A percentile compares a stretch with the other conserved stretches of the same genome.
Conservation (phyloP, 2,797 vertebrate species). For the Syndactyla subalaris region DNA sequence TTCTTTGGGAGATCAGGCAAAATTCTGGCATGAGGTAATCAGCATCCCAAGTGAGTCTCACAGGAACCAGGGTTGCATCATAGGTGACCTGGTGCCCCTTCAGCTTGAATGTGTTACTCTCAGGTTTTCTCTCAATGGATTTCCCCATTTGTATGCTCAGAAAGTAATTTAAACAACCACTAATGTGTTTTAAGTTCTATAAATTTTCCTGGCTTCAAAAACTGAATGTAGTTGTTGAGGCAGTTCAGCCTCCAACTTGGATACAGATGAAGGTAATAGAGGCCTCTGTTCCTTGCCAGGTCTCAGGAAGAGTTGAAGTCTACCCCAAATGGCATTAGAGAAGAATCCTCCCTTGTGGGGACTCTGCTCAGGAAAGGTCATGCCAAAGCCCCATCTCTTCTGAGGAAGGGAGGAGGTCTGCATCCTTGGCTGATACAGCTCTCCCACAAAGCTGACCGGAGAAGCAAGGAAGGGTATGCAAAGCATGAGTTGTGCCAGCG, state of each 20-base stretch:
- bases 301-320: neutral
- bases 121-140: neutral
- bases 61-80: neutral
- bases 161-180: neutral
- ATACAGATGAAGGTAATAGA: neutral
- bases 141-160: neutral
- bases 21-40: neutral
- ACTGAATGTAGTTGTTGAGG: neutral
- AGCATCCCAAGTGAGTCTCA: neutral
- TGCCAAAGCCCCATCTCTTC: neutral
- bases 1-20: neutral
- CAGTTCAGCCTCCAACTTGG: neutral
- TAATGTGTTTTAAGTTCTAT: neutral
- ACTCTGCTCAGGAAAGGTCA: neutral
- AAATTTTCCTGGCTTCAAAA: neutral
- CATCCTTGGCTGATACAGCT: neutral
- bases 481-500: neutral
- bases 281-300: neutral
- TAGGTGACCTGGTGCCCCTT: neutral
- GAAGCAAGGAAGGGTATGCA: slow-evolving; percentile 13
- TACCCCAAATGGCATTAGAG: neutral
- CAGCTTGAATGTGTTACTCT: neutral
- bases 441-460: neutral
- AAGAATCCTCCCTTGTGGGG: neutral
- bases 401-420: neutral